Base-by-base conservation (phyloP, 2,113 vertebrate species). In the Channa maculata region DNA sequence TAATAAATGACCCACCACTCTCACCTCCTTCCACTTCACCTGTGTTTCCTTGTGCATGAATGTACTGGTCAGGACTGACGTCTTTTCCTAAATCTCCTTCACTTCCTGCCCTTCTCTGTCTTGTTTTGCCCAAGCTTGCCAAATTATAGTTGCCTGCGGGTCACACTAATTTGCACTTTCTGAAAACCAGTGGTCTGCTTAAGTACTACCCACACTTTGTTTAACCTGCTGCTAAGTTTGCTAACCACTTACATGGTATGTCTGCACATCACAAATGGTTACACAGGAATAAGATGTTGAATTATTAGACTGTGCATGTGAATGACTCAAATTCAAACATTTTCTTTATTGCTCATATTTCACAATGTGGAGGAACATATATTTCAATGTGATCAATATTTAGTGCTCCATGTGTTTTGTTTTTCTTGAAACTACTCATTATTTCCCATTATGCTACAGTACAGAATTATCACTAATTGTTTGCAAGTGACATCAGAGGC, bases 161-260 rank as follows among this genome's bases (percentile, higher is more conserved):
- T 67, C 63, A 84, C 41, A 72, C 83, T 92, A 90, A 92, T 91
- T 88, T 87, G 77, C 85, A 80, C 89, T 80, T 67, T 85, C 68
- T 82, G 75, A 72, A 86, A 84, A 44, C 66, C 80, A 88, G 83
- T 33, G 77, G 87, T 86, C 75, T 86, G 75, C 79, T 51, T 82
- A 86, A 92, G 68, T 50, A 84, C 83, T 79, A 89, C 84, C 86
- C 91, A 84, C 54, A 37, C 71, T 78, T 75, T 80, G 71, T 77
- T 85, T 71, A 84, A 85, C 81, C 80, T 54, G 43, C 79, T 87
- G 80, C 82, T 78, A 74, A 39, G 75, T 74, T 82, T 72, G 65
- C 83, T 90, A 78, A 83, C 83, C 71, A 71, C 90, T 86, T 86
- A 90, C 87, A 75, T 83, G 57, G 76, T 44, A 10, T 72, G 77